These are phyloP conservation scores for Diploscapter pachys DNA, from an alignment of 1,140 invertebrate species.

Conservation along the genomic window DNA sequence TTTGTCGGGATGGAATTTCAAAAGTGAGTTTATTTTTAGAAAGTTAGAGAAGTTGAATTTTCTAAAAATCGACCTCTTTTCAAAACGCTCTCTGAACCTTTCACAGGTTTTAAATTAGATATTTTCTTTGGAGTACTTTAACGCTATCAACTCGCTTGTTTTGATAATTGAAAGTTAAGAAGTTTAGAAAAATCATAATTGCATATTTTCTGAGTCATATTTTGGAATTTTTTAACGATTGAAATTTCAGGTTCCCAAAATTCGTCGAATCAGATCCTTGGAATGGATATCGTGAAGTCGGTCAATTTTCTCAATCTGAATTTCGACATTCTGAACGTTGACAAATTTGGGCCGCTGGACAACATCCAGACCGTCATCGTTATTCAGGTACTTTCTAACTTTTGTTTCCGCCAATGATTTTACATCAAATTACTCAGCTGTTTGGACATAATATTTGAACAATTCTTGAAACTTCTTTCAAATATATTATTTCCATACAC, in stretches of 20 bases:
- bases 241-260: background rate
- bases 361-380: slow-evolving; percentile 46
- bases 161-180: background rate
- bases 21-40: background rate
- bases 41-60: too few relatives aligned
- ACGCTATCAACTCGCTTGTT: background rate
- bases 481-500: too few relatives aligned
- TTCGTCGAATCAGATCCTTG: slow-evolving; percentile 1
- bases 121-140: background rate
- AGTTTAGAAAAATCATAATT: background rate
- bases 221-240: background rate
- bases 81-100: too few relatives aligned
- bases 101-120: background rate
- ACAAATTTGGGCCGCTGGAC: slow-evolving; percentile 41
- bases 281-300: slow-evolving; percentile 26
- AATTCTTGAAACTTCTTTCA: too few relatives aligned
- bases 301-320: slow-evolving; percentile 49
- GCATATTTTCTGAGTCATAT: background rate
- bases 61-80: too few relatives aligned
- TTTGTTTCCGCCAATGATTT: too few relatives aligned
- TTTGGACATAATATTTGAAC: too few relatives aligned
- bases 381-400: slow-evolving; percentile 44
- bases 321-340: slow-evolving; percentile 49
- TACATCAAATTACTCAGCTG: too few relatives aligned
- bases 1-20: slow-evolving; percentile 10